phyloP scores from a whole-genome alignment of 2,113 vertebrate species.

The Acinonyx jubatus region DNA sequence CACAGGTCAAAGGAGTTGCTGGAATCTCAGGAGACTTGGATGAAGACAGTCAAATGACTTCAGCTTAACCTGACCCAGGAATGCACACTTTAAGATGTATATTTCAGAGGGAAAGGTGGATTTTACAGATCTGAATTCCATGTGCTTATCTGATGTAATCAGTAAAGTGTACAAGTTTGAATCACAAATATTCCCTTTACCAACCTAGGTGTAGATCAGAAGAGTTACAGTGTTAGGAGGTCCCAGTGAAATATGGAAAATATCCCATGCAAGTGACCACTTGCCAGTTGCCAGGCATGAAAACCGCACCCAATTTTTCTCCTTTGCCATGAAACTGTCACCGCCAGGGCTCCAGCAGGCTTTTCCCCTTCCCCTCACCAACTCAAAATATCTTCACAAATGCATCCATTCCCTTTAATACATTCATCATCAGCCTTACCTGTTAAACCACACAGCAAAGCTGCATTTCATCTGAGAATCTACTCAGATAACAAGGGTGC shows the following conservation, averaged over 20 bases:
- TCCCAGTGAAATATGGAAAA: not conserved
- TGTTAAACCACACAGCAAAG: not conserved
- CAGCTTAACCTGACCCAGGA: not conserved
- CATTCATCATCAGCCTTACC: not conserved
- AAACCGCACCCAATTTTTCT: not conserved
- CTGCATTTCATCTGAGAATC: not conserved
- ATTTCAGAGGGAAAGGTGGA: not conserved
- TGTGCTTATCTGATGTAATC: not conserved
- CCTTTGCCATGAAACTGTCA: not conserved
- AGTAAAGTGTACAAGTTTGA: not conserved
- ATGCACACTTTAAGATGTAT: not conserved
- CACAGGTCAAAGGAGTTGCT: not conserved
- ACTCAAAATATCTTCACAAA: not conserved
- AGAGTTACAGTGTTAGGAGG: not conserved
- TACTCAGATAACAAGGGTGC: not conserved
- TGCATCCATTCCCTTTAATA: not conserved
- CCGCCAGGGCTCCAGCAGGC: not conserved
- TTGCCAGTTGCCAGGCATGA: not conserved
- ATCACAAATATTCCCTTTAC: not conserved
- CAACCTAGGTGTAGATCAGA: not conserved
- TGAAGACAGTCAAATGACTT: not conserved
- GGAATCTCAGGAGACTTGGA: not conserved
- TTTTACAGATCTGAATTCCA: not conserved
- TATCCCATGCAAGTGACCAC: not conserved
- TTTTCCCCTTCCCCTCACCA: not conserved